A percentile compares a stretch with the other conserved stretches of the same genome.
Evolutionary conservation across 2,797 vertebrate species (phyloP).

Genomic region (Percopsis omiscomaycus): DNA sequence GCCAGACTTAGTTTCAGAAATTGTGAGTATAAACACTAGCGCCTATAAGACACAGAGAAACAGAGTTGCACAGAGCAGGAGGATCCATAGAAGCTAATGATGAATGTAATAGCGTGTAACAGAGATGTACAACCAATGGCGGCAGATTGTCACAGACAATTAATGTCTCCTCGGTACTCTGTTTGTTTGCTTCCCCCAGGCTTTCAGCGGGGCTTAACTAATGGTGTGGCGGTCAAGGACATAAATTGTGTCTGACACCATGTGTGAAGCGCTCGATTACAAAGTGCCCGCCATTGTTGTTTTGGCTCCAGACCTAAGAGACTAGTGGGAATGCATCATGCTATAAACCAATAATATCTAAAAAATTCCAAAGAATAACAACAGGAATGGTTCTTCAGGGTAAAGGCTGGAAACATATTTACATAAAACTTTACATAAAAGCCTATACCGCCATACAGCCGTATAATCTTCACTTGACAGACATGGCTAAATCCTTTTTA

Average conservation of each 20-base stretch:
- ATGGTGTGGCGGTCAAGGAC: constrained; percentile 76
- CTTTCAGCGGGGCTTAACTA: constrained; percentile 80
- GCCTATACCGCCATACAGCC: not conserved
- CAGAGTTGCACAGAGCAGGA: constrained; percentile 18
- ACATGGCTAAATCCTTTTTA: too few species aligned
- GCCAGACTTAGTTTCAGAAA: constrained; percentile 25
- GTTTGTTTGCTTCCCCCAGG: constrained; percentile 76
- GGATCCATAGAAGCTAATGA: constrained; percentile 76
- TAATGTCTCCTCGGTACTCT: constrained; percentile 73
- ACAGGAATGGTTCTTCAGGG: not conserved
- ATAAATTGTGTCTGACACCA: constrained; percentile 81
- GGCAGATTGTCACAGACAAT: constrained; percentile 80
- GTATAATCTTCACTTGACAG: too few species aligned
- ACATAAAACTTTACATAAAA: too few species aligned
- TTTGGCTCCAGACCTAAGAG: constrained; percentile 32
- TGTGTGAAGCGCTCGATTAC: constrained; percentile 79
- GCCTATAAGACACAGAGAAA: constrained; percentile 43
- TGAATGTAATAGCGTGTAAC: constrained; percentile 78
- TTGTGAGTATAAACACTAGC: constrained; percentile 22
- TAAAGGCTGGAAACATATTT: not conserved
- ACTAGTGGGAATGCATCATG: constrained; percentile 16
- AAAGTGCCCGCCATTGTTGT: constrained; percentile 70
- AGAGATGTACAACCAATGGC: constrained; percentile 79
- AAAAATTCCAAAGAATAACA: not conserved
- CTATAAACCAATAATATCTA: constrained; percentile 3